phyloP scores from a whole-genome alignment of 2,113 vertebrate genomes.

The Eonycteris spelaea region DNA sequence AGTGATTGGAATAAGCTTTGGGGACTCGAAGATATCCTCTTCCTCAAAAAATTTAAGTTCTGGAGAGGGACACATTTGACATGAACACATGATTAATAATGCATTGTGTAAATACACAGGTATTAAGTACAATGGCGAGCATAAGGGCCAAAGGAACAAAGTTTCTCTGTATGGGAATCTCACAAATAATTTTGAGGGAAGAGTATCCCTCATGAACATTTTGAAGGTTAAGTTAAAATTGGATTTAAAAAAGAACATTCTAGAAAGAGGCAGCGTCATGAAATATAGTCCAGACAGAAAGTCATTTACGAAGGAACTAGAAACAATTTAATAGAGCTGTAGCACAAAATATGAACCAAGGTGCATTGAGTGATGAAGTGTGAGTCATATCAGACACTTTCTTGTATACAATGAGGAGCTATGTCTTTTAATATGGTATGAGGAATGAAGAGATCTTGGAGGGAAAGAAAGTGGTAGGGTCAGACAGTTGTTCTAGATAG shows the following conservation, averaged over 20 bases:
- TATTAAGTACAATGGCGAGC: background rate
- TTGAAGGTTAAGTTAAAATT: background rate
- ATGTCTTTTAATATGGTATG: background rate
- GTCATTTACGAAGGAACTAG: background rate
- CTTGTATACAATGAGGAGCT: background rate
- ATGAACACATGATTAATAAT: background rate
- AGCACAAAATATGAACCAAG: background rate
- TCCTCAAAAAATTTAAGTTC: background rate
- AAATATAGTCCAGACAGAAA: background rate
- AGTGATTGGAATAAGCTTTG: background rate
- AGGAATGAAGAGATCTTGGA: background rate
- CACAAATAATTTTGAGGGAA: background rate
- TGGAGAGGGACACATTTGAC: background rate
- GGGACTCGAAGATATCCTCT: background rate
- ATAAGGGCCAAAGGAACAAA: background rate
- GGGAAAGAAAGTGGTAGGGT: background rate
- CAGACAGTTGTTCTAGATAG: background rate
- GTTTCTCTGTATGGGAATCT: background rate
- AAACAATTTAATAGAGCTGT: background rate
- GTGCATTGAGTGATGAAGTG: background rate
- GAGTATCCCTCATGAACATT: background rate
- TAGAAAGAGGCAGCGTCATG: background rate
- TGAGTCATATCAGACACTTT: background rate
- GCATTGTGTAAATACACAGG: background rate
- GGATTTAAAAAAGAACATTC: background rate